phyloP scores from a whole-genome alignment of 2,113 vertebrate genomes.

The Sebastes schlegelii region DNA sequence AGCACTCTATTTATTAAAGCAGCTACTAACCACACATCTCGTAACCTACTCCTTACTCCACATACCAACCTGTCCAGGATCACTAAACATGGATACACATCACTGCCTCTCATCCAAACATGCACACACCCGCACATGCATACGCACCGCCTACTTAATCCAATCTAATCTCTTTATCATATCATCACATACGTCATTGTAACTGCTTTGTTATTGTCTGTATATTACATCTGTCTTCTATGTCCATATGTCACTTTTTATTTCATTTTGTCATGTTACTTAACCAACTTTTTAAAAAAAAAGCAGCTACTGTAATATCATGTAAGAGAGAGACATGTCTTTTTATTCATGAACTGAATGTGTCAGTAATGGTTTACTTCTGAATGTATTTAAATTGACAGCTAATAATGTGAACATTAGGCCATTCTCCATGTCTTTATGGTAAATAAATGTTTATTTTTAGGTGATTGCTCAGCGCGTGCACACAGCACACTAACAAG shows the following conservation, averaged over 20 bases:
- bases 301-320: background rate
- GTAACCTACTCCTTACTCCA: no score
- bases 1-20: no score
- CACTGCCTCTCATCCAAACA: no score
- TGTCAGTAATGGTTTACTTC: background rate
- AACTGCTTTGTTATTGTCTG: no score
- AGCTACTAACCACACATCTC: no score
- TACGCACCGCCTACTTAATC: background rate
- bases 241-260: no score
- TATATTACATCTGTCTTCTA: no score
- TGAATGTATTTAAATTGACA: background rate
- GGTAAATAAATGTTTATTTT: background rate
- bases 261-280: background rate
- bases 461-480: background rate
- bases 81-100: no score
- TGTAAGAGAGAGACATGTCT: background rate
- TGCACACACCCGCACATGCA: background rate
- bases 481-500: background rate
- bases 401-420: background rate
- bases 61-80: no score
- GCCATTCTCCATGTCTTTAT: background rate
- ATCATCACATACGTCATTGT: background rate
- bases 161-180: background rate
- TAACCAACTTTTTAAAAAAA: background rate
- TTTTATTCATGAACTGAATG: background rate